phyloP scores from a whole-genome alignment of 2,888 invertebrate species.

The Euzetes globulus region DNA sequence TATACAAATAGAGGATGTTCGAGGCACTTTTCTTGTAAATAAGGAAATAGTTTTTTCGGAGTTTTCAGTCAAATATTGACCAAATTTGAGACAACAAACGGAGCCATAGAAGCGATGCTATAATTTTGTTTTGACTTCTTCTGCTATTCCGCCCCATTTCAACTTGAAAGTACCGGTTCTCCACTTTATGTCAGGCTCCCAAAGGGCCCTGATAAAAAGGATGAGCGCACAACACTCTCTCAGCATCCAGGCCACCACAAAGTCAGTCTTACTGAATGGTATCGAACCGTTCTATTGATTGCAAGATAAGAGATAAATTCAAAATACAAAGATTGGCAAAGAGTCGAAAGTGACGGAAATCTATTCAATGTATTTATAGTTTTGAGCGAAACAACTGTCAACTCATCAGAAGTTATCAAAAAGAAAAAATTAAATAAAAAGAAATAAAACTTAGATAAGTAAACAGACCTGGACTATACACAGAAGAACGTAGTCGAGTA shows the following conservation, averaged over 20 bases:
- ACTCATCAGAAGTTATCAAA: slow-evolving; percentile 53
- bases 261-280: slow-evolving; percentile 90
- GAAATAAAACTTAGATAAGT: too few species aligned
- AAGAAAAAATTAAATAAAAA: background rate
- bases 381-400: slow-evolving; percentile 54
- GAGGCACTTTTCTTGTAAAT: slow-evolving; percentile 29
- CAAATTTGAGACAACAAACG: background rate
- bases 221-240: slow-evolving; percentile 84
- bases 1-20: background rate
- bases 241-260: slow-evolving; percentile 87
- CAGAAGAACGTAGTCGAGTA: slow-evolving; percentile 88
- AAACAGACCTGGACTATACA: slow-evolving; percentile 65
- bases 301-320: slow-evolving; percentile 36
- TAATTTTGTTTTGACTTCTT: slow-evolving; percentile 67
- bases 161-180: slow-evolving; percentile 80
- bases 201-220: slow-evolving; percentile 74
- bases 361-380: background rate
- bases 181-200: slow-evolving; percentile 86
- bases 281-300: slow-evolving; percentile 70
- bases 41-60: background rate
- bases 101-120: slow-evolving; percentile 33
- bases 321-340: background rate
- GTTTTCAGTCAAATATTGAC: slow-evolving; percentile 19
- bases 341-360: background rate
- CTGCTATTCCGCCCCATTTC: slow-evolving; percentile 90